These are phyloP conservation scores for Brotogeris chrysoptera DNA, from an alignment of 2,797 vertebrate genomes.

Conservation along the genomic window DNA sequence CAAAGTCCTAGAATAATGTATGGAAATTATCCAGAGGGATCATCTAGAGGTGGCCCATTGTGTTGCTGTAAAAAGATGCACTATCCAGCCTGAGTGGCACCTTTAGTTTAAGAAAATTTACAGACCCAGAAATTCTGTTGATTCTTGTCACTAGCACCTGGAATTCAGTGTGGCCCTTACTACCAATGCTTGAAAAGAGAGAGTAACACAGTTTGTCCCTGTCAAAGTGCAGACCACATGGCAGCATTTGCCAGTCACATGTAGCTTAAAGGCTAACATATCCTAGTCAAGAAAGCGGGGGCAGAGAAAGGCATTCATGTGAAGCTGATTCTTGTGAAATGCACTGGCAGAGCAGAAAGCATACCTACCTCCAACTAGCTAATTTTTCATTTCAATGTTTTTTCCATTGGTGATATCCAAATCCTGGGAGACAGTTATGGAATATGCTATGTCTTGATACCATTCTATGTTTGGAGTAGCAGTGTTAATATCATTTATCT, in stretches of 20 bases:
- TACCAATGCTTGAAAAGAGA: neutral
- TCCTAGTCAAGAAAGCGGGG: rapidly evolving
- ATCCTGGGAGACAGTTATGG: neutral
- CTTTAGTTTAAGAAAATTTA: neutral
- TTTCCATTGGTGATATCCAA: neutral
- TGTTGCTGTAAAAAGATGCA: neutral
- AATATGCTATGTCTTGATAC: neutral
- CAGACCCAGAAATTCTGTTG: neutral
- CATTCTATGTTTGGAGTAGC: neutral
- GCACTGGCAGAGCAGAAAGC: neutral
- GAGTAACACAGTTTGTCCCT: neutral
- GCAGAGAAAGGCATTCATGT: neutral
- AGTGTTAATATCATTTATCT: neutral
- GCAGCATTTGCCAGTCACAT: neutral
- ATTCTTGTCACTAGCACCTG: neutral
- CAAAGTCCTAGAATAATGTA: neutral
- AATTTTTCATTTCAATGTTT: neutral
- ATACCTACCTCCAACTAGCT: neutral
- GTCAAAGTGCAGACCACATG: neutral
- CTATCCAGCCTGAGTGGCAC: neutral
- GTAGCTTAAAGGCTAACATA: neutral
- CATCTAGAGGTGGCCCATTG: neutral
- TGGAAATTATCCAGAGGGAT: neutral
- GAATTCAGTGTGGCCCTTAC: neutral
- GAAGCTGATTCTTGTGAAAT: neutral